A percentile compares a stretch with the other conserved stretches of the same genome.
Evolutionary conservation across 2,888 invertebrate genomes (phyloP).

Genomic region (Netelia melanura): DNA sequence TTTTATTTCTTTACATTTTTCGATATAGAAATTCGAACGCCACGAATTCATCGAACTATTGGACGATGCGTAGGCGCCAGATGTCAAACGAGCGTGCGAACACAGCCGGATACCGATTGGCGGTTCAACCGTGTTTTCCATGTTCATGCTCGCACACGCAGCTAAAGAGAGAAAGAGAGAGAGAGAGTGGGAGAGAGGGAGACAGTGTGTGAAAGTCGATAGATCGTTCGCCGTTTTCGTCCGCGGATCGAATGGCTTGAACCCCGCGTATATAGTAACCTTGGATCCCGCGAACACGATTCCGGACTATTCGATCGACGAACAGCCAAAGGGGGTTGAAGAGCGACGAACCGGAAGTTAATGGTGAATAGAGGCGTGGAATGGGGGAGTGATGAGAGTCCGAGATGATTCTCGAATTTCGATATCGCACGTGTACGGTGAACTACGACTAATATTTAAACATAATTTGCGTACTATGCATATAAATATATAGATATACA

Average conservation of each 20-base stretch:
- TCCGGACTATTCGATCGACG: constrained; percentile 36
- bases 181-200: too few relatives aligned
- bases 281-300: constrained; percentile 1
- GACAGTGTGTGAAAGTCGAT: background rate
- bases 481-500: constrained; percentile 9
- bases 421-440: too few relatives aligned
- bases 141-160: constrained; percentile 39
- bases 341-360: constrained; percentile 46
- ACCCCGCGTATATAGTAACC: constrained; percentile 3
- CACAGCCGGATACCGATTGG: constrained; percentile 59
- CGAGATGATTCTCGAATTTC: constrained; percentile 24
- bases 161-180: too few relatives aligned
- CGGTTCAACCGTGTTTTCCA: constrained; percentile 66
- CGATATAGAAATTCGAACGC: background rate
- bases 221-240: background rate
- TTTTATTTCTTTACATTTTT: background rate
- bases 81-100: constrained; percentile 61
- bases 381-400: background rate
- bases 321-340: constrained; percentile 14
- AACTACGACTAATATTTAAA: too few relatives aligned
- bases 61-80: constrained; percentile 50
- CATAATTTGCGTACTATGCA: background rate
- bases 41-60: constrained; percentile 6
- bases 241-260: background rate
- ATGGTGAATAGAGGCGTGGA: too few relatives aligned